Percentiles rank a stretch among this genome's conserved stretches.
Evolutionary conservation across 2,113 vertebrate genomes (phyloP).

Genomic region (Lagopus muta): DNA sequence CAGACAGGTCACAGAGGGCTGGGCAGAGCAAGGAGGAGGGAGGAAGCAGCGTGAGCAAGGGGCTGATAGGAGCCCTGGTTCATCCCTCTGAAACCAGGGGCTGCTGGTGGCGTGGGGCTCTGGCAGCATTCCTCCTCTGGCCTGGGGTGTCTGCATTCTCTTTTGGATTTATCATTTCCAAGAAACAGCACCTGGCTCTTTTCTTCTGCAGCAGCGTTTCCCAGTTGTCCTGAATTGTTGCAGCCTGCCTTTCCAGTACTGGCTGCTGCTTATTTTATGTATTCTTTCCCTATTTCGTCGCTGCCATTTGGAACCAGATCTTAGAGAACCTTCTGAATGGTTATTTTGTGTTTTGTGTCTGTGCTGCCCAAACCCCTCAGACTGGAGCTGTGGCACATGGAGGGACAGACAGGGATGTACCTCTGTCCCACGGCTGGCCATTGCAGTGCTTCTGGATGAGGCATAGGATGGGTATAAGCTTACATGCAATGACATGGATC

Average conservation of each 20-base stretch:
- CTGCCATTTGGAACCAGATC: neutral
- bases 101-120: neutral
- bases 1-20: neutral
- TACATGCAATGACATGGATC: neutral
- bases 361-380: neutral
- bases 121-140: neutral
- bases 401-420: neutral
- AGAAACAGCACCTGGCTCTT: neutral
- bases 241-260: neutral
- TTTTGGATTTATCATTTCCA: neutral
- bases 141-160: fast-evolving
- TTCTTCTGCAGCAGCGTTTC: neutral
- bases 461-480: neutral
- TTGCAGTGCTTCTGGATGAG: neutral
- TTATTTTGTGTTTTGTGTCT: neutral
- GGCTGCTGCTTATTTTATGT: neutral
- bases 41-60: neutral
- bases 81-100: neutral
- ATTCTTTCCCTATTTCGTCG: neutral
- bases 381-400: neutral
- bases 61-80: neutral
- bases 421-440: neutral
- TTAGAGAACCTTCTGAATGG: neutral
- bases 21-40: neutral
- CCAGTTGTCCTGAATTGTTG: neutral